phyloP scores from a whole-genome alignment of 2,113 vertebrate species.

The Odontesthes bonariensis region DNA sequence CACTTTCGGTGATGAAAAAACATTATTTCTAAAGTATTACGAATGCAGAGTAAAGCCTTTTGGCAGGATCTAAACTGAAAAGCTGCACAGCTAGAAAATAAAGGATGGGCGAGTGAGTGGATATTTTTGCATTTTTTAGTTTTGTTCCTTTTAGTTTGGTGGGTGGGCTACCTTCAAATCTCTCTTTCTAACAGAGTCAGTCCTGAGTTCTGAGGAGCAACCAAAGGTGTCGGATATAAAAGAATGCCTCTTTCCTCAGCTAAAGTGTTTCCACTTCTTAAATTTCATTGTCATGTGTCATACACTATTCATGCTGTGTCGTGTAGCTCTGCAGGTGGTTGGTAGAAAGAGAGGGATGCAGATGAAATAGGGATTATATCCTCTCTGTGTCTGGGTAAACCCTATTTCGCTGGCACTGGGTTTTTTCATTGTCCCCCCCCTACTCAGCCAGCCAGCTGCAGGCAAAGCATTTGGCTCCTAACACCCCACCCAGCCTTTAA shows the following conservation, averaged over 20 bases:
- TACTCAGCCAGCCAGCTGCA: conserved; percentile 69
- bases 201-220: conserved; percentile 23
- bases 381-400: conserved; percentile 70
- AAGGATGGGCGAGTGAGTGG: conserved; percentile 6
- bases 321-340: conserved; percentile 68
- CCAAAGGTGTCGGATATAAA: conserved; percentile 45
- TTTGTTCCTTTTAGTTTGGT: background rate
- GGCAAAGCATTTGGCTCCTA: conserved; percentile 67
- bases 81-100: conserved; percentile 25
- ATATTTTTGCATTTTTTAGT: background rate
- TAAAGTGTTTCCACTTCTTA: conserved; percentile 30
- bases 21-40: conserved; percentile 39
- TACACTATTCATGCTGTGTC: conserved; percentile 71
- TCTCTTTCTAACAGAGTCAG: conserved; percentile 42
- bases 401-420: conserved; percentile 62
- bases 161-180: conserved; percentile 6
- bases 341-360: conserved; percentile 66
- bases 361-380: conserved; percentile 81
- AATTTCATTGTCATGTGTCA: conserved; percentile 55
- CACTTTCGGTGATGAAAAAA: conserved; percentile 38
- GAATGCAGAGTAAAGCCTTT: conserved; percentile 47
- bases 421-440: conserved; percentile 64
- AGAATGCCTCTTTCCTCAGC: conserved; percentile 24
- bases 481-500: conserved; percentile 60
- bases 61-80: conserved; percentile 41